Evolutionary conservation across 2,113 vertebrate genomes (phyloP).

Genomic region (Acanthochromis polyacanthus): DNA sequence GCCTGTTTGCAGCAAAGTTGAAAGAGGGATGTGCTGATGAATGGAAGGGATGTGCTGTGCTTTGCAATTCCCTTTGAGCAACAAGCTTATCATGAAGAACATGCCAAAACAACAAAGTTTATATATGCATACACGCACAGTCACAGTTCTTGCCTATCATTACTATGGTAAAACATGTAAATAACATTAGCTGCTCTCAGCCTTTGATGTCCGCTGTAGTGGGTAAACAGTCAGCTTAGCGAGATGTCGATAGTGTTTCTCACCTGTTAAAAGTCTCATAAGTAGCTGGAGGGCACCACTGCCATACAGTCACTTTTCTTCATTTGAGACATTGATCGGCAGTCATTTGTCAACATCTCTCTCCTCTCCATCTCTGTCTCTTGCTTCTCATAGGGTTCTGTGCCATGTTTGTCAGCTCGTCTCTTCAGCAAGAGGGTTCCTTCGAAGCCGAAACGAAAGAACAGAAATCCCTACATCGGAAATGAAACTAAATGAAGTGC

Average conservation of each 20-base stretch:
- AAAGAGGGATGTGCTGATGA: conserved; percentile 30
- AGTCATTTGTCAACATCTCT: no score
- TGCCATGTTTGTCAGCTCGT: no score
- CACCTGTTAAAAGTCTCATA: conserved; percentile 62
- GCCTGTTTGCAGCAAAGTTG: conserved; percentile 26
- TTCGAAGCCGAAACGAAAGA: no score
- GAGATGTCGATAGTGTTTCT: conserved; percentile 43
- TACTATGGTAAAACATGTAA: conserved; percentile 72
- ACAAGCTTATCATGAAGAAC: conserved; percentile 42
- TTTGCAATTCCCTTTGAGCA: conserved; percentile 33
- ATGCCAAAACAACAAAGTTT: conserved; percentile 35
- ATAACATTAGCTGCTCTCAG: conserved; percentile 42
- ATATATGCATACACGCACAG: conserved; percentile 20
- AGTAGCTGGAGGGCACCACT: conserved; percentile 19
- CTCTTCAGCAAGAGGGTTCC: no score
- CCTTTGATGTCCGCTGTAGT: conserved; percentile 56
- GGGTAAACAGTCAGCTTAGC: conserved; percentile 58
- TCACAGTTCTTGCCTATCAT: conserved; percentile 34
- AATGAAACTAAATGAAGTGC: no score
- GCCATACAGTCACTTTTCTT: no score
- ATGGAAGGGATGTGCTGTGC: conserved; percentile 2
- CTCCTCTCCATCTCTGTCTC: no score
- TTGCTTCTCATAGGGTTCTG: no score
- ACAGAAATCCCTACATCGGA: no score
- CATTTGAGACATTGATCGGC: no score